Conservation (phyloP, 2,888 invertebrate genomes). For the Agrotis clavis region DNA sequence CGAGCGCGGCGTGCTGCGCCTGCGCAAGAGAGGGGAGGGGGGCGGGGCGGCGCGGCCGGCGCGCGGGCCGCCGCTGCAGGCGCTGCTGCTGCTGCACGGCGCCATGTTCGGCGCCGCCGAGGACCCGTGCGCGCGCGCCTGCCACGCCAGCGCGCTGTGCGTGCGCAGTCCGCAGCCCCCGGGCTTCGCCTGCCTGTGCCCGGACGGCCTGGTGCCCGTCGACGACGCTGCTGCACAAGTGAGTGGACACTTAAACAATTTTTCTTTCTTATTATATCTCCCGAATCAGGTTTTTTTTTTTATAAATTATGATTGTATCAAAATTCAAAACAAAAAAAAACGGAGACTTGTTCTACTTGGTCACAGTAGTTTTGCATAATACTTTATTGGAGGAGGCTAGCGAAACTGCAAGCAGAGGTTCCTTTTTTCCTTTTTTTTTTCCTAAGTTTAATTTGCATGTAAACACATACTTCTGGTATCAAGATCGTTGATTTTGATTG, state of each 20-base stretch:
- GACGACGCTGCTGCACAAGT: constrained; percentile 65
- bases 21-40: constrained; percentile 72
- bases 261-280: too few species aligned
- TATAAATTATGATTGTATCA: too few species aligned
- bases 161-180: constrained; percentile 86
- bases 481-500: too few species aligned
- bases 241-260: constrained; percentile 35
- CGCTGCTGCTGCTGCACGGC: constrained; percentile 75
- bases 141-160: constrained; percentile 92
- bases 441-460: too few species aligned
- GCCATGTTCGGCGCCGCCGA: constrained; percentile 66
- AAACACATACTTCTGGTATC: too few species aligned
- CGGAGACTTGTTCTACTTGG: too few species aligned
- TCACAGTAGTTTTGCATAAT: too few species aligned
- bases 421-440: too few species aligned
- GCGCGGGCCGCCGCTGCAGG: constrained; percentile 67
- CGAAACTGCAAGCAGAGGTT: too few species aligned
- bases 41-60: constrained; percentile 67
- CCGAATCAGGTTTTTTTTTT: too few species aligned
- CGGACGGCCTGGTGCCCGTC: constrained; percentile 86
- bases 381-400: too few species aligned
- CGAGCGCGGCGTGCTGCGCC: constrained; percentile 77
- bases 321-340: too few species aligned
- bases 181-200: constrained; percentile 89
- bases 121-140: constrained; percentile 89